phyloP scores from a whole-genome alignment of 2,888 invertebrate species.

The Rhyacophila evoluta region DNA sequence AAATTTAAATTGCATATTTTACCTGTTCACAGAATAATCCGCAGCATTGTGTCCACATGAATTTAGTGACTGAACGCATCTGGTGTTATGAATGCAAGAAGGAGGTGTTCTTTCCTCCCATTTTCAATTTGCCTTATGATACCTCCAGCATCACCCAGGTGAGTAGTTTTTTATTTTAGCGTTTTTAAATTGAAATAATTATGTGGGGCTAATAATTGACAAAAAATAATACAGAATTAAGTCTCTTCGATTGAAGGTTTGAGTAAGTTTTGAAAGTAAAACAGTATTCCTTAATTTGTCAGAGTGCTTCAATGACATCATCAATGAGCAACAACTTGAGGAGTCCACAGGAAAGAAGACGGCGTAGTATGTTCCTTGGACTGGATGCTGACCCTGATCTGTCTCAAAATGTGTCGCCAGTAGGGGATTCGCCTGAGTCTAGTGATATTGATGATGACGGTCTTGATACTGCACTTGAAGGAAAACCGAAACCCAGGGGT shows the following conservation, averaged over 20 bases:
- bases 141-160: slow-evolving; percentile 31
- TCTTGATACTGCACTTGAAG: slow-evolving; percentile 60
- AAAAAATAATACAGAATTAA: too few species aligned
- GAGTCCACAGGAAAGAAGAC: slow-evolving; percentile 38
- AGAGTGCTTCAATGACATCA: slow-evolving; percentile 18
- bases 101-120: slow-evolving; percentile 74
- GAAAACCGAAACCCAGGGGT: slow-evolving; percentile 54
- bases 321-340: not conserved
- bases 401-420: slow-evolving; percentile 42
- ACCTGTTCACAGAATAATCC: slow-evolving; percentile 68
- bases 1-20: not conserved
- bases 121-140: not conserved
- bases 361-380: slow-evolving; percentile 34
- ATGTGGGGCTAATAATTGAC: too few species aligned
- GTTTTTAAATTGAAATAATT: too few species aligned
- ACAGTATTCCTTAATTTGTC: not conserved
- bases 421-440: slow-evolving; percentile 60
- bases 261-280: too few species aligned
- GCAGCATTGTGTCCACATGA: slow-evolving; percentile 85
- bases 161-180: too few species aligned
- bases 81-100: slow-evolving; percentile 91
- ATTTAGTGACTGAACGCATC: slow-evolving; percentile 83
- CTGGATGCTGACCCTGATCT: slow-evolving; percentile 51
- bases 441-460: slow-evolving; percentile 60
- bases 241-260: too few species aligned